These are phyloP conservation scores for Mus spicilegus DNA, from an alignment of 2,113 vertebrate species.

Conservation along the genomic window DNA sequence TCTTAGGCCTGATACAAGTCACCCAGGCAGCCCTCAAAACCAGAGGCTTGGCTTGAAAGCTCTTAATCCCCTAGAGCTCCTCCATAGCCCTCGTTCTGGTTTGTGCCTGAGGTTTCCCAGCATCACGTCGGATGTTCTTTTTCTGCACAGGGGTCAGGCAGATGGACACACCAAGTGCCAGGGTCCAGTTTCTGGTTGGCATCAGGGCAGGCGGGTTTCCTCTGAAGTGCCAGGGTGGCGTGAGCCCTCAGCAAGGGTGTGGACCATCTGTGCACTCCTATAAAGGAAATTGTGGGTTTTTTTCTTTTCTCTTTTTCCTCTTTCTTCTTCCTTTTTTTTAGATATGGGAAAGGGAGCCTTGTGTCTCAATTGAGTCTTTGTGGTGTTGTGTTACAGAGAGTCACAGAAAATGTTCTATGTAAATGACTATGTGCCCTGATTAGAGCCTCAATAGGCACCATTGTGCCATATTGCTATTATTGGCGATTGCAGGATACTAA, in stretches of 20 bases:
- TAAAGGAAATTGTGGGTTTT: slow-evolving; percentile 84
- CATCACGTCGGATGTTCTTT: background rate
- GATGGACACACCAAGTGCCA: rapidly evolving
- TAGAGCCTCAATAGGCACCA: slow-evolving; percentile 86
- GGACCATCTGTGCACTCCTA: slow-evolving; percentile 83
- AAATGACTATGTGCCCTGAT: slow-evolving; percentile 88
- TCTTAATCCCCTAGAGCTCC: background rate
- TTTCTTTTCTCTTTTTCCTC: slow-evolving; percentile 65
- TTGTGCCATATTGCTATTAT: slow-evolving; percentile 90
- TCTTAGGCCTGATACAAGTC: background rate
- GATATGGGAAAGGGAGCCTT: slow-evolving; percentile 87
- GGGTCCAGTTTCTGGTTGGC: background rate
- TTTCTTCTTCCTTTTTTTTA: background rate
- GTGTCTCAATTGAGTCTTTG: slow-evolving; percentile 89
- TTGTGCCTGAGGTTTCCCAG: background rate
- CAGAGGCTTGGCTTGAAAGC: background rate
- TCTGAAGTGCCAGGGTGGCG: slow-evolving; percentile 61
- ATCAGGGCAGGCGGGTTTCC: background rate
- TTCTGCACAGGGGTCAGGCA: background rate
- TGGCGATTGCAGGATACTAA: slow-evolving; percentile 87
- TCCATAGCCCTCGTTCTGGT: background rate
- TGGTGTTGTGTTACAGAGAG: slow-evolving; percentile 86
- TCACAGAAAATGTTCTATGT: slow-evolving; percentile 88
- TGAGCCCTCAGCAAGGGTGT: slow-evolving; percentile 75
- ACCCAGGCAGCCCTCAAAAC: background rate